phyloP scores from a whole-genome alignment of 2,888 invertebrate genomes.

The Rhaphigaster nebulosa region DNA sequence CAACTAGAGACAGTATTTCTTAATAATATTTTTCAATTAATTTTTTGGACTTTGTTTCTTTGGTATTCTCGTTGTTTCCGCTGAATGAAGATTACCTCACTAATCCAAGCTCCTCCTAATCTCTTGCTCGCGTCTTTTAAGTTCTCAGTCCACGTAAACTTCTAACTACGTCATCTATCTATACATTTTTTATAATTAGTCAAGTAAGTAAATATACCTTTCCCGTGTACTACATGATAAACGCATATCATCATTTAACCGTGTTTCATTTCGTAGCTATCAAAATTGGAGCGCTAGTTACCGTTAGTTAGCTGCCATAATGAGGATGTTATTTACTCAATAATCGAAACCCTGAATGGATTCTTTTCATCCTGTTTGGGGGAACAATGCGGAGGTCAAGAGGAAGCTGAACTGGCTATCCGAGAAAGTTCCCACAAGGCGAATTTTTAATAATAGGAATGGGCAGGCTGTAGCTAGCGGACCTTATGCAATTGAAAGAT shows the following conservation, averaged over 20 bases:
- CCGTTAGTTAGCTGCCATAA: background rate
- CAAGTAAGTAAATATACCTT: background rate
- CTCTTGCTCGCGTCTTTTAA: no score
- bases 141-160: no score
- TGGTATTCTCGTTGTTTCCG: no score
- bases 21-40: no score
- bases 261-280: no score
- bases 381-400: conserved; percentile 32
- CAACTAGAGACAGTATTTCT: no score
- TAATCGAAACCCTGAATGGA: background rate
- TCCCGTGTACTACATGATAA: background rate
- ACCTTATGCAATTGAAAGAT: conserved; percentile 18
- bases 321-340: background rate
- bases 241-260: background rate
- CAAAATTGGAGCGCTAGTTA: background rate
- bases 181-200: no score
- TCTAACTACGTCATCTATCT: no score
- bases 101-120: no score
- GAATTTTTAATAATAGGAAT: conserved; percentile 32
- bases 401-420: conserved; percentile 10
- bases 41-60: no score
- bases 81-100: no score
- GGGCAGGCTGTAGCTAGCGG: conserved; percentile 1
- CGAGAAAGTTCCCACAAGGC: conserved; percentile 10
- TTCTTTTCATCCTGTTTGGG: background rate